phyloP scores from a whole-genome alignment of 2,888 invertebrate genomes.

The Branchipolynoe longqiensis region DNA sequence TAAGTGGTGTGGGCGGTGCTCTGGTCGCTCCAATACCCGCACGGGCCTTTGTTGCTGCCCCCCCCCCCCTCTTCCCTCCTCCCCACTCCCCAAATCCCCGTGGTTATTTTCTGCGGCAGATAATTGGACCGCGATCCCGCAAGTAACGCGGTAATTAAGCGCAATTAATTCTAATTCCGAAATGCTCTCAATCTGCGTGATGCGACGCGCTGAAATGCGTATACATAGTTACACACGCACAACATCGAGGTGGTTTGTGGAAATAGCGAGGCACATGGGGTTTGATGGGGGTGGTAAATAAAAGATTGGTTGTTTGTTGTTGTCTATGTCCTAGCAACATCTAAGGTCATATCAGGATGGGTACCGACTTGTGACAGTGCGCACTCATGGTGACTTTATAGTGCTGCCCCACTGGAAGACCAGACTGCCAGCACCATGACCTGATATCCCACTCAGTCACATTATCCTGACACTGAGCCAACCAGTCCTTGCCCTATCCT shows the following conservation, averaged over 20 bases:
- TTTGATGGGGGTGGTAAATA: neutral
- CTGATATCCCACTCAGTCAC: too few species aligned
- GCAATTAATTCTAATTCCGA: slow-evolving; percentile 7
- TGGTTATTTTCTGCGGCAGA: slow-evolving; percentile 1
- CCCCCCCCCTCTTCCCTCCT: too few species aligned
- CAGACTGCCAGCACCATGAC: too few species aligned
- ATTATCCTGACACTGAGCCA: too few species aligned
- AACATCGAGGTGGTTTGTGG: neutral
- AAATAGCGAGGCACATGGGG: neutral
- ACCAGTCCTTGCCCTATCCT: too few species aligned
- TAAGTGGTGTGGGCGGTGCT: slow-evolving; percentile 6
- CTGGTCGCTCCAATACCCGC: neutral
- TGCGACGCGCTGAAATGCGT: neutral
- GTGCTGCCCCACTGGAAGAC: too few species aligned
- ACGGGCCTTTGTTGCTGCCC: slow-evolving; percentile 26
- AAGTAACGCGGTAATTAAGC: slow-evolving; percentile 11
- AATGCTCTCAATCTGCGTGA: neutral
- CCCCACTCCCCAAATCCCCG: neutral
- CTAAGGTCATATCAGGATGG: too few species aligned
- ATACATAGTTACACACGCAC: neutral
- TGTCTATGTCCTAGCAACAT: too few species aligned
- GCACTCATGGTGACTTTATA: too few species aligned
- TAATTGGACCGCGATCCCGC: slow-evolving; percentile 13
- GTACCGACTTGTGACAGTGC: too few species aligned
- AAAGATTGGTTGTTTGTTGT: too few species aligned